Base-by-base conservation (phyloP, 1,140 invertebrate genomes). In the Solen grandis region DNA sequence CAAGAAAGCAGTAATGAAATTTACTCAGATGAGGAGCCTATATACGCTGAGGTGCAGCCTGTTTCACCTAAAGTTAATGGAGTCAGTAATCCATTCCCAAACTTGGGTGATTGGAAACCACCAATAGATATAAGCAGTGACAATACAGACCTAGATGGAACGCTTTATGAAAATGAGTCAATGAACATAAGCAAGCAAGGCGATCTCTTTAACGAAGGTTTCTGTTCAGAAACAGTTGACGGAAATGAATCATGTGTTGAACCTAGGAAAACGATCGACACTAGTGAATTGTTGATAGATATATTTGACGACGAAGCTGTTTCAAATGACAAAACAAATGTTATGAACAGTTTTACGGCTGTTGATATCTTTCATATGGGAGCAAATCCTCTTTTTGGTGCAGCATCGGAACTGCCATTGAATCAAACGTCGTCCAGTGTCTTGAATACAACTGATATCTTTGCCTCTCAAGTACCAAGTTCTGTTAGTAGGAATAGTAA, bases 21-120 rank as follows among this genome's bases (percentile, higher is more conserved):
- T 41, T 19, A 29, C 29, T n/a, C 35, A 16, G 68, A 72, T 13
- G 66, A 70, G n/a, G 77, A 80, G 73, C 77, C 77, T n/a, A 80
- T 80, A 4, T 80, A 80, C 33, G 77, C 77, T 19, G 77, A 80
- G 62, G 77, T 80, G 13, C 55, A 50, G 69, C 57, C 77, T 33
- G 29, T 5, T 29, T 19, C 50, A 22, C 29, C 8, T 5, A 54
- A n/a, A 59, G 65, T 33, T 60, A 19, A 14, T 3, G 3, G 5
- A 22, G 27, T 54, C 4, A 54, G 59, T 55, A 69, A 78, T 16
- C 75, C 75, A 29, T 78, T 78, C 60, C 75, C 75, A 22, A 55
- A 72, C 33, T 33, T 72, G 50, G 38, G 60, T 59, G n/a, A 35
- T 25, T 78, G 75, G 75, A 60, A 19, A 55, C 75, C 75, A 29